phyloP scores from a whole-genome alignment of 2,113 vertebrate genomes.

The Plecturocebus donacophilus region DNA sequence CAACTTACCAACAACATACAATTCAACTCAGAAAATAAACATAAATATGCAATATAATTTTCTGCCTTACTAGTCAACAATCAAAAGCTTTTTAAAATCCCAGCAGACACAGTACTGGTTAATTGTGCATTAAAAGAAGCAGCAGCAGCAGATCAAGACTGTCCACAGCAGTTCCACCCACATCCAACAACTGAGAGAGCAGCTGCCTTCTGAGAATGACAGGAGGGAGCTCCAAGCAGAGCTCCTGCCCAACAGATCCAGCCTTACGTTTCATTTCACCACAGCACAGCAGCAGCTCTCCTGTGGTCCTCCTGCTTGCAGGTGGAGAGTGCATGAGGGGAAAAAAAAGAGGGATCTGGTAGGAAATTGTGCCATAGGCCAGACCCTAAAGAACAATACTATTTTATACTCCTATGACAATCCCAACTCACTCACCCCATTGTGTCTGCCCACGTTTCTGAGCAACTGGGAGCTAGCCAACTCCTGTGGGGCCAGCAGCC shows the following conservation, averaged over 20 bases:
- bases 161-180: not conserved
- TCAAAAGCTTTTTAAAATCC: not conserved
- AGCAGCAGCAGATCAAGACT: not conserved
- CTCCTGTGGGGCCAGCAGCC: slow-evolving; percentile 21
- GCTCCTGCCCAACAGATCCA: not conserved
- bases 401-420: slow-evolving; percentile 45
- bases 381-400: slow-evolving; percentile 45
- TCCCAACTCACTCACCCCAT: slow-evolving; percentile 36
- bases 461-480: slow-evolving; percentile 53
- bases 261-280: not conserved
- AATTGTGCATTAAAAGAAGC: not conserved
- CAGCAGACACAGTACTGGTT: not conserved
- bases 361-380: not conserved
- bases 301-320: not conserved
- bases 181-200: not conserved
- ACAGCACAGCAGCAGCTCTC: not conserved
- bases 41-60: slow-evolving; percentile 31
- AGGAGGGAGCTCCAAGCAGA: not conserved
- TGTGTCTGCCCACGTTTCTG: slow-evolving; percentile 38
- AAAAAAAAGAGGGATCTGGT: not conserved
- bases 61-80: not conserved
- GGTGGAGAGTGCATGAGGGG: not conserved
- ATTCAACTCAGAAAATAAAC: slow-evolving; percentile 11
- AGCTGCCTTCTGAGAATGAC: not conserved
- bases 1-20: not conserved